Evolutionary conservation across 2,113 vertebrate genomes (phyloP).

Genomic region (Dendrocopos noguchii): DNA sequence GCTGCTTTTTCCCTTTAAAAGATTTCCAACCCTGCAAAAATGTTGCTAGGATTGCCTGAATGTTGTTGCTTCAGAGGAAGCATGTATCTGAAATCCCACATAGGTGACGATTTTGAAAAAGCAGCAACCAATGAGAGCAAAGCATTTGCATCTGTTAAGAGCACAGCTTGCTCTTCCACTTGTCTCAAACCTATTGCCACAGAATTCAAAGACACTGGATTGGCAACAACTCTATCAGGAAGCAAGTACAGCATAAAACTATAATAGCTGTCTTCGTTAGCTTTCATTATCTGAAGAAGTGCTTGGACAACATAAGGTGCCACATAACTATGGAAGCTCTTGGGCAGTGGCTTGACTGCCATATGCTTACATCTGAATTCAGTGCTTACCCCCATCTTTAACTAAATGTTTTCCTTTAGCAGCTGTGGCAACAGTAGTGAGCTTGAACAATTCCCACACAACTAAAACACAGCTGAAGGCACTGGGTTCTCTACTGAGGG

Average conservation of each 20-base stretch:
- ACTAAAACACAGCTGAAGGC: background rate
- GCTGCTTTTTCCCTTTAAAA: background rate
- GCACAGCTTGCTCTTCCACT: constrained; percentile 42
- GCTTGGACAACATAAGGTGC: constrained; percentile 20
- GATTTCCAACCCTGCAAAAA: background rate
- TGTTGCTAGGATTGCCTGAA: background rate
- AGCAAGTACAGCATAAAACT: constrained; percentile 54
- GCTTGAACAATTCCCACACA: background rate
- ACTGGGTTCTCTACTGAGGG: background rate
- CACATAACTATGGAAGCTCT: constrained; percentile 25
- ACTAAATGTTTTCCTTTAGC: constrained; percentile 23
- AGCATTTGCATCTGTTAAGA: constrained; percentile 48
- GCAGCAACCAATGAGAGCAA: background rate
- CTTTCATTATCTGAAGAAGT: constrained; percentile 62
- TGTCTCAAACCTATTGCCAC: constrained; percentile 50
- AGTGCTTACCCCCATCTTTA: constrained; percentile 17
- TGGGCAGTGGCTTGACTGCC: constrained; percentile 29
- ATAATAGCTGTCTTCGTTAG: constrained; percentile 28
- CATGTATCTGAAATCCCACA: background rate
- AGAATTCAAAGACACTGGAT: constrained; percentile 63
- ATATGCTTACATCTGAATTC: constrained; percentile 20
- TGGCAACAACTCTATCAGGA: constrained; percentile 55
- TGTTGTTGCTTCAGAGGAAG: background rate
- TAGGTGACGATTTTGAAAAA: constrained; percentile 24
- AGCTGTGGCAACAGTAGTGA: constrained; percentile 33